Base-by-base conservation (phyloP, 2,888 invertebrate genomes). In the Phasia obesa region DNA sequence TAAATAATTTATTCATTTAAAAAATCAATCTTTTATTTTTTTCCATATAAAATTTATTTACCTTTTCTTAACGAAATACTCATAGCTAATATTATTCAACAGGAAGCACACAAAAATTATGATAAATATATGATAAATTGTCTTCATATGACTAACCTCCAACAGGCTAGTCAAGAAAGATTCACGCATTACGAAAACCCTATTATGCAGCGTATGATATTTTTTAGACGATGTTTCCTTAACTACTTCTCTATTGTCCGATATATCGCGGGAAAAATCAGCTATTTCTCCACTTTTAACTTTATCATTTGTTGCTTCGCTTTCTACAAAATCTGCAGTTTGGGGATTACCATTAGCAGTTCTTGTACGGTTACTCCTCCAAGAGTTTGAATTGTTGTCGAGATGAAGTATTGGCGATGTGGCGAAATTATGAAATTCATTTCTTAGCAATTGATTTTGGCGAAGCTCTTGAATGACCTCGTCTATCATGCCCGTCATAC, bases 71-170 rank as follows among this genome's bases (percentile, higher is more conserved):
- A 95, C 94, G 75, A 96, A 92, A 87, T 95, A 93, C 88, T 97
- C 97, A 87, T 94, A 93, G 47, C 86, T 88, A 13, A 95, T 92
- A 21, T 94, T 92, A 6, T 95, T 95, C 87, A 97, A 95, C 74
- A 96, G 91, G 65, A 96, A 93, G 84, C 97, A 92, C 69, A 96
- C 92, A 42, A 97, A 92, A 85, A 95, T 94, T 19, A 95, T 95
- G 59, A 95, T 93, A 91, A 97, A 97, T 85, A 97, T 95, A 89
- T 97, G 95, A 90, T 97, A 96, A 85, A 98, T 94, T 3, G 97
- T 95, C 87, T 94, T 93, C 87, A 98, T 95, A 91, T 97, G 97
- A 67, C 94, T 93, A 64, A 95, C 94, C 88, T 95, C 93, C 86
- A 96, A 93, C 23, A 98, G 92, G 81, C 95, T 95, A 0, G 96